Percentiles rank a stretch among this genome's conserved stretches.
These are phyloP conservation scores for Calliopum simillimum DNA, from an alignment of 2,888 invertebrate species.

Conservation along the genomic window DNA sequence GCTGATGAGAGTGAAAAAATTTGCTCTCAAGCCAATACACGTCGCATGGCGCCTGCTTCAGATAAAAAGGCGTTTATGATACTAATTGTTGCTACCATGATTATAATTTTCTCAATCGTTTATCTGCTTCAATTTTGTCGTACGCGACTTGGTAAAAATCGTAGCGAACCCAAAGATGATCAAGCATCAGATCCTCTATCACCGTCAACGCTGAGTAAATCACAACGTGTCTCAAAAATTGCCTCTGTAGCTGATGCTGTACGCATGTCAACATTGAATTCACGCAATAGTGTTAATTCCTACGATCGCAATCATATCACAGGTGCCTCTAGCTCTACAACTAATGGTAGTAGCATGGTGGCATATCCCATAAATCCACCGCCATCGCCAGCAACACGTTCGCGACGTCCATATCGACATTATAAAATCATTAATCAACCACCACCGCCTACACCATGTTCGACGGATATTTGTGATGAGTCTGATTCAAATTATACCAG, in stretches of 20 bases:
- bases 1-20: conserved; percentile 80
- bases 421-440: conserved; percentile 83
- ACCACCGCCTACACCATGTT: conserved; percentile 94
- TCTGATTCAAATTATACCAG: conserved; percentile 81
- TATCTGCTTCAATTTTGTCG: conserved; percentile 71
- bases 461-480: conserved; percentile 93
- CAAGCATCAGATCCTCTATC: conserved; percentile 77
- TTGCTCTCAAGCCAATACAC: conserved; percentile 69
- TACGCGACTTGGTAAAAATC: conserved; percentile 68
- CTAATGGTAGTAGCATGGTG: conserved; percentile 67
- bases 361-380: conserved; percentile 91
- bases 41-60: conserved; percentile 67
- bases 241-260: conserved; percentile 70
- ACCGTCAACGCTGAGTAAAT: conserved; percentile 67
- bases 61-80: conserved; percentile 72
- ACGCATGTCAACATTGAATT: conserved; percentile 75
- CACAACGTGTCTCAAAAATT: conserved; percentile 65
- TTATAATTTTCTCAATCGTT: conserved; percentile 70
- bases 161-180: conserved; percentile 72
- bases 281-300: conserved; percentile 73
- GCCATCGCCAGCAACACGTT: conserved; percentile 87
- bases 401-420: conserved; percentile 81
- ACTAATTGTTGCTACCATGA: conserved; percentile 70
- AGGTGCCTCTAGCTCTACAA: conserved; percentile 69
- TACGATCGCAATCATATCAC: conserved; percentile 80